A percentile compares a stretch with the other conserved stretches of the same genome.
These are phyloP conservation scores for Drosophila lacteicornis DNA, from an alignment of 1,140 invertebrate species.

Conservation along the genomic window DNA sequence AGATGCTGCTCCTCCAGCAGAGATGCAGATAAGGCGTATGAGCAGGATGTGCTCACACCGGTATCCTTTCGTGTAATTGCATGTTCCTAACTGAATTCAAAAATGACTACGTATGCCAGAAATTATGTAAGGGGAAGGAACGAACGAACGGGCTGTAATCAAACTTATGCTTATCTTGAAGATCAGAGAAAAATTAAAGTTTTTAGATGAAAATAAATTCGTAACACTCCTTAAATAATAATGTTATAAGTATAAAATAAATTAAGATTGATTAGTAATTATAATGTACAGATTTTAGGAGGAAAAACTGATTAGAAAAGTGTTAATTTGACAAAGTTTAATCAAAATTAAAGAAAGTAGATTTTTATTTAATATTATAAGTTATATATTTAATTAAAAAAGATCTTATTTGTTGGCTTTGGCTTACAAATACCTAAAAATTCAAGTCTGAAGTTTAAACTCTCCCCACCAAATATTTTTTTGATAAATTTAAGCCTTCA, in stretches of 20 bases:
- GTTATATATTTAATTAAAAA: no score
- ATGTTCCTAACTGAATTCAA: constrained; percentile 15
- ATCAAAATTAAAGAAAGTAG: no score
- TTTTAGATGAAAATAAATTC: neutral
- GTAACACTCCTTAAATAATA: neutral
- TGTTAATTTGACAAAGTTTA: neutral
- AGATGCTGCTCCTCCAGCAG: constrained; percentile 24
- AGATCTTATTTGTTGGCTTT: no score
- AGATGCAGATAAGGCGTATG: constrained; percentile 37
- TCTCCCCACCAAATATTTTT: neutral
- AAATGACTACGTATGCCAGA: constrained; percentile 41
- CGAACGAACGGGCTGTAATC: constrained; percentile 2
- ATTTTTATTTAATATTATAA: no score
- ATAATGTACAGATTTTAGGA: neutral
- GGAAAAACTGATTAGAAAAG: neutral
- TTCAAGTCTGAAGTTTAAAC: neutral
- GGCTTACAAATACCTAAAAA: no score
- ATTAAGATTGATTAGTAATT: no score
- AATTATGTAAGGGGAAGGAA: neutral
- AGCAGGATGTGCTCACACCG: constrained; percentile 16
- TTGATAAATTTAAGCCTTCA: neutral
- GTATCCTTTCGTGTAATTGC: constrained; percentile 18
- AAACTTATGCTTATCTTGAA: constrained; percentile 9
- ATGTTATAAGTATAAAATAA: neutral
- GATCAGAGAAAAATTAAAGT: neutral